phyloP scores from a whole-genome alignment of 2,888 invertebrate species.

The Amphipoea oculea region DNA sequence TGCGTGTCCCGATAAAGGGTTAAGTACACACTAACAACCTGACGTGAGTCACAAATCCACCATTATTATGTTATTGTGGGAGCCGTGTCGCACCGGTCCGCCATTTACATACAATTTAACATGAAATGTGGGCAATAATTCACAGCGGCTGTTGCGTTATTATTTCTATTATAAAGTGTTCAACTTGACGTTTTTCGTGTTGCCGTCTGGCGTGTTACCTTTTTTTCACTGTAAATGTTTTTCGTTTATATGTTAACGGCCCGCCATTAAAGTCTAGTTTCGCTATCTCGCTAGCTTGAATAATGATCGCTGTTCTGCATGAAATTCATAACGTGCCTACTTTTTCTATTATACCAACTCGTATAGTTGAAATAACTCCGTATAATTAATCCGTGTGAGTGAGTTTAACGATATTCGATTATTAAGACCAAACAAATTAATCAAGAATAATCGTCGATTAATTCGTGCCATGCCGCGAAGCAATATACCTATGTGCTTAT shows the following conservation, averaged over 20 bases:
- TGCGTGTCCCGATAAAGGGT: constrained; percentile 90
- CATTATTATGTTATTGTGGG: constrained; percentile 91
- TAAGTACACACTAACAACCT: constrained; percentile 90
- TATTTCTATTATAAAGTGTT: constrained; percentile 89
- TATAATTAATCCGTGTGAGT: constrained; percentile 75
- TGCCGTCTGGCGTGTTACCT: constrained; percentile 81
- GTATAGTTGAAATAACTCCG: constrained; percentile 70
- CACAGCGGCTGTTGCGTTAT: constrained; percentile 87
- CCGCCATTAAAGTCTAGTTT: constrained; percentile 77
- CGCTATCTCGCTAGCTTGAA: constrained; percentile 74
- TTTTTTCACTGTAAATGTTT: constrained; percentile 75
- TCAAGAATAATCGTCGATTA: constrained; percentile 69
- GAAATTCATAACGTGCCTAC: constrained; percentile 68
- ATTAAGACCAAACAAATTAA: constrained; percentile 77
- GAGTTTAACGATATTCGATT: constrained; percentile 72
- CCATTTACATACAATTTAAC: constrained; percentile 90
- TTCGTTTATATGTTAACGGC: constrained; percentile 80
- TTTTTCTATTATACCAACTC: constrained; percentile 66
- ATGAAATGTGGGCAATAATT: constrained; percentile 90
- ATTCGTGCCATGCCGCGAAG: constrained; percentile 72
- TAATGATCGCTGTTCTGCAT: constrained; percentile 78
- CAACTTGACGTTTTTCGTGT: constrained; percentile 85
- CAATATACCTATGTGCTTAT: constrained; percentile 51
- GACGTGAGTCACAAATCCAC: constrained; percentile 90
- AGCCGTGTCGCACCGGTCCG: constrained; percentile 87